phyloP scores from a whole-genome alignment of 2,888 invertebrate genomes.

The Drosophila mulleri region DNA sequence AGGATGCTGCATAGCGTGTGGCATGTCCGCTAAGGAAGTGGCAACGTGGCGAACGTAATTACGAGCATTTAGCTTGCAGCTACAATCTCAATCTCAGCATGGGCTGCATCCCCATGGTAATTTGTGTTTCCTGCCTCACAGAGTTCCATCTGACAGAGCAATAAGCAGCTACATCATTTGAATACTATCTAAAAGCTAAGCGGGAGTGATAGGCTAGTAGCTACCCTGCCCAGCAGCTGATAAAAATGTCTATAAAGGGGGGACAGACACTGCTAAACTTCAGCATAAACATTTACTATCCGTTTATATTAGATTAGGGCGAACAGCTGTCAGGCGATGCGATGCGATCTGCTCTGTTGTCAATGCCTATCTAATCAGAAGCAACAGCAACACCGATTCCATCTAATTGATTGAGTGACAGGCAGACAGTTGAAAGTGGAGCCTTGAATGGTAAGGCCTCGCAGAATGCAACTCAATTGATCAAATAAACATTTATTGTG shows the following conservation, averaged over 20 bases:
- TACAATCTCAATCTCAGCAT: slow-evolving; percentile 10
- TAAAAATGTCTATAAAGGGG: background rate
- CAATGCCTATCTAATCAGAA: slow-evolving; percentile 22
- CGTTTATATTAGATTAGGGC: background rate
- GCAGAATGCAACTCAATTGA: slow-evolving; percentile 57
- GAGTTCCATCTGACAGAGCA: background rate
- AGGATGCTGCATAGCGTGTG: slow-evolving; percentile 45
- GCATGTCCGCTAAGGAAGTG: slow-evolving; percentile 43
- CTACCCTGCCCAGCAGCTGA: background rate
- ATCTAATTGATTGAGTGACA: slow-evolving; percentile 67
- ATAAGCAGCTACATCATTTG: background rate
- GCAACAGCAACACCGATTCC: slow-evolving; percentile 5
- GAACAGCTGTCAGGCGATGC: slow-evolving; percentile 1
- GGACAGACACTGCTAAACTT: background rate
- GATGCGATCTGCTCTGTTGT: slow-evolving; percentile 1
- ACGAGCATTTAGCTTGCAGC: slow-evolving; percentile 7
- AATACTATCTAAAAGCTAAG: background rate
- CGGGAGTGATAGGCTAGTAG: background rate
- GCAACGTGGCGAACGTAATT: slow-evolving; percentile 29
- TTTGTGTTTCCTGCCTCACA: slow-evolving; percentile 59
- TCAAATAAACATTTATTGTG: slow-evolving; percentile 66
- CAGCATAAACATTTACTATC: background rate
- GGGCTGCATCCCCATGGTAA: slow-evolving; percentile 15
- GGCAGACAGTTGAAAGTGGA: background rate
- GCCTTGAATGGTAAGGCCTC: background rate